Percentiles rank a stretch among this genome's conserved stretches.
Conservation (phyloP, 2,888 invertebrate genomes). For the Ormyrus thymus region DNA sequence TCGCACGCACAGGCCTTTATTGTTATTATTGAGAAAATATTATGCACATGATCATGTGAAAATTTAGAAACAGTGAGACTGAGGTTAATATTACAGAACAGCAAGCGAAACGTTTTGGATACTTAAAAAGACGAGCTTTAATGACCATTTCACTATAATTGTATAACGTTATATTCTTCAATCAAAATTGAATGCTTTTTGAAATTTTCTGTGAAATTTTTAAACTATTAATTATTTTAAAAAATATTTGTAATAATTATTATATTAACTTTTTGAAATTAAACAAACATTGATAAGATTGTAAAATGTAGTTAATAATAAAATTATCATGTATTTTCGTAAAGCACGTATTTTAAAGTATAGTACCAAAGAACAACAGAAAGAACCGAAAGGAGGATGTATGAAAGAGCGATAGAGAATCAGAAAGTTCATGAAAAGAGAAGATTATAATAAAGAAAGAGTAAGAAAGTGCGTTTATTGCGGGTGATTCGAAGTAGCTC, state of each 20-base stretch:
- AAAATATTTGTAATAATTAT: too few relatives aligned
- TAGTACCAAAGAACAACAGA: not conserved
- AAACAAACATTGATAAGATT: not conserved
- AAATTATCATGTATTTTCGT: not conserved
- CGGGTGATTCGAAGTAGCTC: constrained; percentile 12
- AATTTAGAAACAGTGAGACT: constrained; percentile 5
- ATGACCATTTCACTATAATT: constrained; percentile 8
- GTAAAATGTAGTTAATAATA: not conserved
- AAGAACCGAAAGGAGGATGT: not conserved
- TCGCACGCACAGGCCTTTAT: constrained; percentile 41
- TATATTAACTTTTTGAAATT: not conserved
- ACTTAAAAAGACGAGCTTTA: constrained; percentile 1
- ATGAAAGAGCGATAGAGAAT: constrained; percentile 19
- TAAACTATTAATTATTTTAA: too few relatives aligned
- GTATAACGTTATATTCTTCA: too few relatives aligned
- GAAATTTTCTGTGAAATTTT: too few relatives aligned
- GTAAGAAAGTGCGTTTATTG: constrained; percentile 37
- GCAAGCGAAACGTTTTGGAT: constrained; percentile 1
- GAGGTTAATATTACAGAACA: constrained; percentile 5
- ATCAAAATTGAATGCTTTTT: too few relatives aligned
- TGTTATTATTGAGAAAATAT: constrained; percentile 43
- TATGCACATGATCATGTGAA: constrained; percentile 21
- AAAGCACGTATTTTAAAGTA: not conserved
- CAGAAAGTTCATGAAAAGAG: constrained; percentile 30
- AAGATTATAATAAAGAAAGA: constrained; percentile 22